These are phyloP conservation scores for Lepetodrilus schrolli DNA, from an alignment of 2,888 invertebrate species.

Conservation along the genomic window DNA sequence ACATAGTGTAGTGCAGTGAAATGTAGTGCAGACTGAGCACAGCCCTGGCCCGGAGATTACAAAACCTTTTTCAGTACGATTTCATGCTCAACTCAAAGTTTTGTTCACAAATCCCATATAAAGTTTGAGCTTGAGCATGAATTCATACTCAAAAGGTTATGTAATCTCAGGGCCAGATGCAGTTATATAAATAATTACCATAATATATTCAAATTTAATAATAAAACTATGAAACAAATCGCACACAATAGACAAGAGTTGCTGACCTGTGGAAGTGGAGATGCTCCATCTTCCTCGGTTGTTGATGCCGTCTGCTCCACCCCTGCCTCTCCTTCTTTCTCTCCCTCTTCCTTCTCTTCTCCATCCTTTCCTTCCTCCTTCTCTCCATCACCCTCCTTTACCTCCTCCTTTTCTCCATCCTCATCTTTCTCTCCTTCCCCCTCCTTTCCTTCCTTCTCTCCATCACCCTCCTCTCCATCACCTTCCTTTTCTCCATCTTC, in stretches of 20 bases:
- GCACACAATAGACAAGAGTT: background rate
- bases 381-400: conserved; percentile 30
- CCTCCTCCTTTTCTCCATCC: conserved; percentile 33
- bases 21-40: too few species aligned
- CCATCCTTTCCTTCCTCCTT: conserved; percentile 27
- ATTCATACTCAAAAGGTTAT: too few species aligned
- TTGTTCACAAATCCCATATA: too few species aligned
- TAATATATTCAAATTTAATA: background rate
- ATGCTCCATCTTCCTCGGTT: conserved; percentile 38
- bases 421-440: conserved; percentile 33
- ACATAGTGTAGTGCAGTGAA: too few species aligned
- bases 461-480: conserved; percentile 31
- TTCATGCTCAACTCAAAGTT: too few species aligned
- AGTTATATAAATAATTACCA: background rate
- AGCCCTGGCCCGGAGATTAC: too few species aligned
- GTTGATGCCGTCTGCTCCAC: conserved; percentile 30
- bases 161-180: too few species aligned
- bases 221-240: background rate
- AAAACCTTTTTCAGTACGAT: too few species aligned
- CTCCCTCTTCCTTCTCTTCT: conserved; percentile 27
- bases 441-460: conserved; percentile 36
- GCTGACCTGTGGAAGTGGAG: conserved; percentile 38
- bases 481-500: conserved; percentile 37
- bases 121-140: too few species aligned
- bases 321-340: conserved; percentile 39